These are phyloP conservation scores for Cataglyphis hispanica DNA, from an alignment of 1,140 invertebrate genomes.

Conservation along the genomic window DNA sequence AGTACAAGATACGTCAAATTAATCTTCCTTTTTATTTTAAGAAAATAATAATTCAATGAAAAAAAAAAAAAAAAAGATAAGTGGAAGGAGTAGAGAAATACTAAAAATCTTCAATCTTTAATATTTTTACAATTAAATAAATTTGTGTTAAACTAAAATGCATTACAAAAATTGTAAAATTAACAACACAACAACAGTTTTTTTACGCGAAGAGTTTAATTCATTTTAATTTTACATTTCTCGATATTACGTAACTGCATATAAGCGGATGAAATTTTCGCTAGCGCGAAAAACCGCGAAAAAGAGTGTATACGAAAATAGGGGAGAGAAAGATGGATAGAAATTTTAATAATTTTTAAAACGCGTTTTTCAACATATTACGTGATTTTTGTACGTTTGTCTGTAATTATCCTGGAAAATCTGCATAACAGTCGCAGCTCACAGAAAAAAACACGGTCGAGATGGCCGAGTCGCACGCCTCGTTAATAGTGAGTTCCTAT, in stretches of 20 bases:
- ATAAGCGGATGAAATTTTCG: slow-evolving; percentile 17
- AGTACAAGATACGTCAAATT: background rate
- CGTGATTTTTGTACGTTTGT: slow-evolving; percentile 37
- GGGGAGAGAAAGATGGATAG: background rate
- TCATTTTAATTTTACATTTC: slow-evolving; percentile 23
- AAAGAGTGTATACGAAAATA: background rate
- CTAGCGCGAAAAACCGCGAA: slow-evolving; percentile 18
- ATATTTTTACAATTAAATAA: background rate
- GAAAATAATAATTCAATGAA: background rate
- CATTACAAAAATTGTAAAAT: slow-evolving; percentile 32
- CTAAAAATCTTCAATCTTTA: slow-evolving; percentile 8
- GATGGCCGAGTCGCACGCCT: slow-evolving; percentile 56
- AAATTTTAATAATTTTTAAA: slow-evolving; percentile 49
- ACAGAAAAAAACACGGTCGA: slow-evolving; percentile 1
- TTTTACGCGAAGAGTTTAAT: background rate
- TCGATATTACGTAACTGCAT: background rate
- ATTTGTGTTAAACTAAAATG: slow-evolving; percentile 8
- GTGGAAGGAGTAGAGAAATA: background rate
- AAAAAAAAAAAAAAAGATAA: background rate
- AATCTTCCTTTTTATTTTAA: background rate
- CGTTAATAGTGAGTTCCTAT: slow-evolving; percentile 77
- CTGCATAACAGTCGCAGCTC: slow-evolving; percentile 33
- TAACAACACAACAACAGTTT: slow-evolving; percentile 7
- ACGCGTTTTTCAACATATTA: background rate
- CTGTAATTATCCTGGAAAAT: slow-evolving; percentile 44